These are phyloP conservation scores for Drosophila subquinaria DNA, from an alignment of 2,888 invertebrate species.

Conservation along the genomic window DNA sequence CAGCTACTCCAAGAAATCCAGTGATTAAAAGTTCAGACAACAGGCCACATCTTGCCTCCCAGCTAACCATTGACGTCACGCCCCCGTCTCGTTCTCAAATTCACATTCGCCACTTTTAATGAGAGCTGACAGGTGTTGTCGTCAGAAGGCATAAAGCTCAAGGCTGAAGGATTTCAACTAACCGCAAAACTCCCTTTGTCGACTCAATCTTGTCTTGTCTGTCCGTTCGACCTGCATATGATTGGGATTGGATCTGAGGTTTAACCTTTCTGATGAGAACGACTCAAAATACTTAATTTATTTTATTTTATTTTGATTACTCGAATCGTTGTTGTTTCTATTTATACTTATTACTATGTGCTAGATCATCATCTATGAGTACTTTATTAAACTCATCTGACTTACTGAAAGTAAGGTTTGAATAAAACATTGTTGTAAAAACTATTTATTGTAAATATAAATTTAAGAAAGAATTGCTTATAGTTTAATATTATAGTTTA, in stretches of 20 bases:
- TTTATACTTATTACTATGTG: not conserved
- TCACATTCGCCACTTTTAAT: constrained; percentile 44
- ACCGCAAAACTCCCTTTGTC: constrained; percentile 17
- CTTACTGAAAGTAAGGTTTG: too few relatives aligned
- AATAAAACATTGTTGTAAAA: too few relatives aligned
- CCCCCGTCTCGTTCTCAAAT: constrained; percentile 5
- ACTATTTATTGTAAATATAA: too few relatives aligned
- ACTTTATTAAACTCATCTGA: too few relatives aligned
- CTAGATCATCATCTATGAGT: too few relatives aligned
- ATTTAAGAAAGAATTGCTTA: too few relatives aligned
- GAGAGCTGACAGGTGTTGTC: constrained; percentile 62
- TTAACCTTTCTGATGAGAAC: not conserved
- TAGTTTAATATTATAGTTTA: too few relatives aligned
- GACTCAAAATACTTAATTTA: constrained; percentile 6
- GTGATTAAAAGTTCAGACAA: constrained; percentile 44
- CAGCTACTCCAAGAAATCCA: constrained; percentile 29
- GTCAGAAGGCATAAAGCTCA: constrained; percentile 5
- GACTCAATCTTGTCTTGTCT: constrained; percentile 3
- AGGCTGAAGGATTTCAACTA: constrained; percentile 5
- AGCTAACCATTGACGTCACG: constrained; percentile 42
- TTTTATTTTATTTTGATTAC: not conserved
- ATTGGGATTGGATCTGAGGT: not conserved
- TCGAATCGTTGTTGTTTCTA: not conserved
- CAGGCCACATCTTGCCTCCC: constrained; percentile 33
- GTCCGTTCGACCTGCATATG: not conserved